Evolutionary conservation across 2,797 vertebrate species (phyloP).

Genomic region (Tangara arthus): DNA sequence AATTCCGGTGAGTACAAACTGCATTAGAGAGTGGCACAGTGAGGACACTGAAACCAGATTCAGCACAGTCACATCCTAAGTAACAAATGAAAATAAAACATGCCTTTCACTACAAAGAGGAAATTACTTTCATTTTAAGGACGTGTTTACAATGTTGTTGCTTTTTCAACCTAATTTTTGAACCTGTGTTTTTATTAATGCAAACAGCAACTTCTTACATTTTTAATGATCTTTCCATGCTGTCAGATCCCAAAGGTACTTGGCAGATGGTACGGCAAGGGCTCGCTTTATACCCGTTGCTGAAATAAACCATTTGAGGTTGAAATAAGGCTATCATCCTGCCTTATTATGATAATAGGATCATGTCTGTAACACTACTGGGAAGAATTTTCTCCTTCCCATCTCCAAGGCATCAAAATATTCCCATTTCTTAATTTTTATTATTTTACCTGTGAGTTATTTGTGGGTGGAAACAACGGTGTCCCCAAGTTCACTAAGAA

Average conservation of each 20-base stretch:
- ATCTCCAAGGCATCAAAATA: neutral
- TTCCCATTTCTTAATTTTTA: neutral
- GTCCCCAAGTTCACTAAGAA: neutral
- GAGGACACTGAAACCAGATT: neutral
- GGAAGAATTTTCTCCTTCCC: neutral
- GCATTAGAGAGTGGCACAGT: neutral
- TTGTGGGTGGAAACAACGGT: neutral
- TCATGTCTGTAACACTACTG: neutral
- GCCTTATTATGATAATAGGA: neutral
- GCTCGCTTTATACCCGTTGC: neutral
- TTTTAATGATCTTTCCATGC: conserved; percentile 39
- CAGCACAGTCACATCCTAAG: neutral
- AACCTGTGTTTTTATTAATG: conserved; percentile 45
- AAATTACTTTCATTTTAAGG: conserved; percentile 30
- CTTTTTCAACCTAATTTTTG: conserved; percentile 36
- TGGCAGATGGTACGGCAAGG: conserved; percentile 27
- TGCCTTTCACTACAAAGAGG: neutral
- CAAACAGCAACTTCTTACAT: conserved; percentile 40
- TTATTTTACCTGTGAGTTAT: neutral
- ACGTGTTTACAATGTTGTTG: conserved; percentile 6
- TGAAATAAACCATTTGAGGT: conserved; percentile 10
- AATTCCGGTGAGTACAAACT: neutral
- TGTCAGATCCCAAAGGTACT: conserved; percentile 19
- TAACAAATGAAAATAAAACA: neutral
- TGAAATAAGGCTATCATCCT: conserved; percentile 1